These are phyloP conservation scores for Apodemus sylvaticus DNA, from an alignment of 2,113 vertebrate genomes.

Conservation along the genomic window DNA sequence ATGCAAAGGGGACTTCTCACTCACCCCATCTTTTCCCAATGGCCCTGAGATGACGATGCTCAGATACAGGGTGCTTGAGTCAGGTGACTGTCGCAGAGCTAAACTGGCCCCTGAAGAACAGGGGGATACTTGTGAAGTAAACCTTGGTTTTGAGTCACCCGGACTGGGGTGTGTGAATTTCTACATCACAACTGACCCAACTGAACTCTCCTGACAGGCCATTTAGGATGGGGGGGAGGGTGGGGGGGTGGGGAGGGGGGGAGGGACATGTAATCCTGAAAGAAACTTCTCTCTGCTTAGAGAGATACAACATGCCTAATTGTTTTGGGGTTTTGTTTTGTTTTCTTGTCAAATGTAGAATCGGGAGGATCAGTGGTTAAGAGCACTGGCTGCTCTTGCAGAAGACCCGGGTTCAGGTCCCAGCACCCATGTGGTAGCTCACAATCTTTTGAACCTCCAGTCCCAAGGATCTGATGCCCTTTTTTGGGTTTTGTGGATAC, in stretches of 20 bases:
- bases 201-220: not conserved
- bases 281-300: not conserved
- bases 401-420: not conserved
- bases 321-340: too few species aligned
- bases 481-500: not conserved
- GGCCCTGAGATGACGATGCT: not conserved
- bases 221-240: not conserved
- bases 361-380: not conserved
- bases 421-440: not conserved
- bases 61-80: not conserved
- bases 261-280: not conserved
- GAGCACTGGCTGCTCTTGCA: not conserved
- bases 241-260: too few species aligned
- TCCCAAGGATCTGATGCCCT: not conserved
- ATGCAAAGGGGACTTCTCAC: not conserved
- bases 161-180: not conserved
- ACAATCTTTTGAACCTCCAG: not conserved
- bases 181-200: not conserved
- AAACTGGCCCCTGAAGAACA: not conserved
- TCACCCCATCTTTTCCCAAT: too few species aligned
- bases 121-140: not conserved
- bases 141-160: not conserved
- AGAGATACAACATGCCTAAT: too few species aligned
- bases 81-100: not conserved
- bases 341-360: not conserved